Base-by-base conservation (phyloP, 2,113 vertebrate species). In the Puffinus mauretanicus region DNA sequence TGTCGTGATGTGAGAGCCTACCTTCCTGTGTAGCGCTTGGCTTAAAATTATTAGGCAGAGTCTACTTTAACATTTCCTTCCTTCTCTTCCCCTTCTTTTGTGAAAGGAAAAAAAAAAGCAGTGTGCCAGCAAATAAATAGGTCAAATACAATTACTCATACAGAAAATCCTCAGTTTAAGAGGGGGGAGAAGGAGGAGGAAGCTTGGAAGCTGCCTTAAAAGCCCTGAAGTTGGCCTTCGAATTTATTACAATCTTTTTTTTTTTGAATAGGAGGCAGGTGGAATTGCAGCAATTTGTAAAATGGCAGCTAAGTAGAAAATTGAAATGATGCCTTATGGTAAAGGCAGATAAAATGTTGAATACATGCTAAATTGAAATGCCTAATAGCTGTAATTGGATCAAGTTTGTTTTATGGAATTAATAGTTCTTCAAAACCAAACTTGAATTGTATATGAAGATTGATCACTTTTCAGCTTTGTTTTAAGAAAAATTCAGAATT, bases 61-160 rank as follows among this genome's bases (percentile, higher is more conserved):
- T 18, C 71, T 93, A 65, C 81, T 93, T 94, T 25, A 94, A 73
- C 70, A 21, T 93, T 96, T 95, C 86, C 94, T 87, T 94, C 73
- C 80, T 94, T 76, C 17, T 92, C 30, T 70, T 89, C 40, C 52
- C 16, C 7, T 86, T 82, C 57, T 80, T 76, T 90, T 84, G 61
- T 91, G 81, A 67, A 94, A 82, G 44, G 29, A 38, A 66, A 67
- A 55, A 85, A 93, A 82, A 84, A 86, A 44, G 3, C 44, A 78
- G 66, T 9, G 44, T 96, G 93, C 93, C 87, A 93, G 81, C 52
- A 91, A 94, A 97, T 96, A 97, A 97, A 95, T 94, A 95, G 94
- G 96, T 96, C 96, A 95, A 87, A 94, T 95, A 89, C 89, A 94
- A 80, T 93, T 97, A 93, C 94, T 93, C 57, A 79, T 91, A 95